Percentiles rank a stretch among this genome's conserved stretches.
These are phyloP conservation scores for Drosophila parabipectinata DNA, from an alignment of 1,140 invertebrate genomes.

Conservation along the genomic window DNA sequence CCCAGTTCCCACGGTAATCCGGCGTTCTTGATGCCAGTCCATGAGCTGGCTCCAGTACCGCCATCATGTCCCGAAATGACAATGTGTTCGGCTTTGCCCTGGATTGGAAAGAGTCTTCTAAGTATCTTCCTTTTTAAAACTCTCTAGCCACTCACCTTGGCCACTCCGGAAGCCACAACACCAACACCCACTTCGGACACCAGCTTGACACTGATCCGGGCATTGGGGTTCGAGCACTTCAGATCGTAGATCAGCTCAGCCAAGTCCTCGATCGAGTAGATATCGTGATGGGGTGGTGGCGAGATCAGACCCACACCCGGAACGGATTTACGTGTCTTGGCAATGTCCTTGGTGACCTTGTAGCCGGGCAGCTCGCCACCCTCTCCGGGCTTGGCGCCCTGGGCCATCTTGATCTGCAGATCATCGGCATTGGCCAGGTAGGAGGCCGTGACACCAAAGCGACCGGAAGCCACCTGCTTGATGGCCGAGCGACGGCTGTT, in stretches of 20 bases:
- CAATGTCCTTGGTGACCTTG: constrained; percentile 97
- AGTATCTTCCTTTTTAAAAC: neutral
- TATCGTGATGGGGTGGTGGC: constrained; percentile 99
- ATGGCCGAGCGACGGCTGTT: constrained; percentile 92
- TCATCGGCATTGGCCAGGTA: constrained; percentile 98
- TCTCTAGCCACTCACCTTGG: constrained; percentile 88
- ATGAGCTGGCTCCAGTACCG: constrained; percentile 98
- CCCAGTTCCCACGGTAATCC: constrained; percentile 99
- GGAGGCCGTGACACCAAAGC: constrained; percentile 98
- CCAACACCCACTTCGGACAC: constrained; percentile 99
- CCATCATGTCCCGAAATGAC: constrained; percentile 99
- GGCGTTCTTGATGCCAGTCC: constrained; percentile 98
- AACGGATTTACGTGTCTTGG: constrained; percentile 96
- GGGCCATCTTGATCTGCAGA: constrained; percentile 99
- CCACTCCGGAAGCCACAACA: constrained; percentile 98
- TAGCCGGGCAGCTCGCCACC: constrained; percentile 95
- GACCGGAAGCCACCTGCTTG: constrained; percentile 97
- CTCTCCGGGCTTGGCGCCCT: constrained; percentile 98
- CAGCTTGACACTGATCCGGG: constrained; percentile 98
- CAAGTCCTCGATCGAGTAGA: constrained; percentile 99
- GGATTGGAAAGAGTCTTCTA: neutral
- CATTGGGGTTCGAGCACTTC: constrained; percentile 98
- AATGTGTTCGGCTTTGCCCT: constrained; percentile 99
- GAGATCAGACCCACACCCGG: constrained; percentile 99
- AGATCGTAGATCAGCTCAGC: constrained; percentile 99